phyloP scores from a whole-genome alignment of 2,888 invertebrate species.

The Vannuccia rotundouncinata region DNA sequence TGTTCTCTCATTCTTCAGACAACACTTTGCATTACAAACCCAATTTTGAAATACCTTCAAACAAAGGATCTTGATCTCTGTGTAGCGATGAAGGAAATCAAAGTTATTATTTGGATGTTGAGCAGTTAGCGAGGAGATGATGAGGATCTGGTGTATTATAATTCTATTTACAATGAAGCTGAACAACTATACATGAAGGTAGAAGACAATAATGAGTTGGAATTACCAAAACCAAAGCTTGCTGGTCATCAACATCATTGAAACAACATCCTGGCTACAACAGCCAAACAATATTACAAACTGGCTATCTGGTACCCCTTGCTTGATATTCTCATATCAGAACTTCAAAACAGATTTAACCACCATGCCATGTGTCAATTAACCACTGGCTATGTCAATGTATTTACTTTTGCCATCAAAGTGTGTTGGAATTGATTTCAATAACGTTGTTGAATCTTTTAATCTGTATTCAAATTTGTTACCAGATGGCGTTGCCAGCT shows the following conservation, averaged over 20 bases:
- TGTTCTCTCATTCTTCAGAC: slow-evolving; percentile 5
- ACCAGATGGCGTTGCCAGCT: slow-evolving; percentile 11
- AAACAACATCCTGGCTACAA: not conserved
- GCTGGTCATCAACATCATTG: not conserved
- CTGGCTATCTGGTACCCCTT: not conserved
- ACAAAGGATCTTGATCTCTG: slow-evolving; percentile 23
- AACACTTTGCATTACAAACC: not conserved
- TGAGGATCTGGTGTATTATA: slow-evolving; percentile 7
- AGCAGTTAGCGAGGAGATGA: not conserved
- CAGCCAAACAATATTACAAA: slow-evolving; percentile 8
- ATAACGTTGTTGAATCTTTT: not conserved
- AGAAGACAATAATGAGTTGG: slow-evolving; percentile 10
- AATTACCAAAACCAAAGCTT: not conserved
- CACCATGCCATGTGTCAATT: not conserved
- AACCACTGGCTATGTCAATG: not conserved
- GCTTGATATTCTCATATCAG: slow-evolving; percentile 15
- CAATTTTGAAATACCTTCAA: not conserved
- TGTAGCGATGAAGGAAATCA: not conserved
- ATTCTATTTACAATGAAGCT: slow-evolving; percentile 16
- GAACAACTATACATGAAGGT: slow-evolving; percentile 20
- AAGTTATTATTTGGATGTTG: not conserved
- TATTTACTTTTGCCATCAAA: slow-evolving; percentile 3
- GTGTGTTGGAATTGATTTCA: slow-evolving; percentile 4
- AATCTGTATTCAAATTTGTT: slow-evolving; percentile 20
- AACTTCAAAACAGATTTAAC: not conserved